Evolutionary conservation across 53 echinoderm and acorn worm genomes (phyloP), one percentile per base, ranked within the genome.

Genomic region (Astropecten irregularis): DNA sequence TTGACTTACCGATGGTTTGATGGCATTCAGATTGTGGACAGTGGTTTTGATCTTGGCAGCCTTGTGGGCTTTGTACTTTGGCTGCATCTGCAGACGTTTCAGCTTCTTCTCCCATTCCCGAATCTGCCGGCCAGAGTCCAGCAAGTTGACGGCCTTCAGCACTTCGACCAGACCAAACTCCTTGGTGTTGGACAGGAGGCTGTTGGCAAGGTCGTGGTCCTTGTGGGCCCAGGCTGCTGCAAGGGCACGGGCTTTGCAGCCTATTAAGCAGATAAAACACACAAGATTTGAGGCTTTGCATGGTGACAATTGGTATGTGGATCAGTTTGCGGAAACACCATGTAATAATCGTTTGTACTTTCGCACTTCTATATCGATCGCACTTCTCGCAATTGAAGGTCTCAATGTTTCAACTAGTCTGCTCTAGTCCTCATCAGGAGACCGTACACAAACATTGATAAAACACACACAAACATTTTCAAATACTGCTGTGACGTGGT

Each of bases 181-280:
- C n/a, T 92, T 88, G 15, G 71, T 47, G 52, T 82, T 55, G 3
- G 86, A 48, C 38, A 96, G 93, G 10, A 93, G 67, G 13, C 63
- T 64, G 35, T 89, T 57, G 0, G 91, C 89, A 38, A 94, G 64
- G 48, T 59, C 63, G 53, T 91, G 90, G 68, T 96, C 97, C 68
- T 91, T 93, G 29, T 88, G 91, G 40, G 90, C 97, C 93, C 93
- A 94, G 19, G 93, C 97, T 26, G 79, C 91, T 15, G 96, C 91
- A 47, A 96, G 82, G 21, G 91, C 85, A 23, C 83, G 72, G 29
- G 87, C 89, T 71, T 91, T 93, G 52, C 82, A 76, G 4, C 92
- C 97, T 96, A 53, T n/a, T n/a, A 13, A 53, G 40, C 25, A 58
- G 56, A 69, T 3, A 4, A 31, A 27, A 23, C 11, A 40, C 40